Evolutionary conservation across 2,888 invertebrate genomes (phyloP).

Genomic region (Eupithecia exiguata): DNA sequence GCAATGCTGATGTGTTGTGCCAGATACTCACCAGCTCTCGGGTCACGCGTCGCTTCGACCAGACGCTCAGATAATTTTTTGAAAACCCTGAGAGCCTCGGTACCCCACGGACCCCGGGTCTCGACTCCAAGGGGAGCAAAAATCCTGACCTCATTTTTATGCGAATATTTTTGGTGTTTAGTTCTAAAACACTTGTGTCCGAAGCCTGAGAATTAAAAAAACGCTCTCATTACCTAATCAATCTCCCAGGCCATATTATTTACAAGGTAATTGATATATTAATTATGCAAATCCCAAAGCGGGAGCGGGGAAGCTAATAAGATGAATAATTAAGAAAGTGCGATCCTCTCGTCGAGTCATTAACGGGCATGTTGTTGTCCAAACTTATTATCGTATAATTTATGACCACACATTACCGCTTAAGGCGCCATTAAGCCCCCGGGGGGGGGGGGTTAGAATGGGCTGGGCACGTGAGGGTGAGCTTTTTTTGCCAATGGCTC

Average conservation of each 20-base stretch:
- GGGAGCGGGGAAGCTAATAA: constrained; percentile 21
- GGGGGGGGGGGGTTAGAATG: constrained; percentile 56
- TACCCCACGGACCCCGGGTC: too few species aligned
- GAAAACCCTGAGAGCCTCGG: too few species aligned
- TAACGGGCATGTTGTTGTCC: constrained; percentile 77
- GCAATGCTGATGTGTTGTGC: too few species aligned
- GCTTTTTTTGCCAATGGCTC: constrained; percentile 7
- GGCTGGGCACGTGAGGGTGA: constrained; percentile 33
- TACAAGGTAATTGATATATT: constrained; percentile 5
- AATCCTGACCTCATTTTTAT: too few species aligned
- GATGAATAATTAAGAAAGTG: constrained; percentile 53
- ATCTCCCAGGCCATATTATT: constrained; percentile 9
- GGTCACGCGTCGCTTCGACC: too few species aligned
- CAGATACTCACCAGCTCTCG: too few species aligned
- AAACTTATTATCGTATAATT: constrained; percentile 83
- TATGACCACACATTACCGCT: constrained; percentile 81
- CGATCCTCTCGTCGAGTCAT: constrained; percentile 56
- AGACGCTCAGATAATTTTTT: too few species aligned
- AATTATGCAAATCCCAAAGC: constrained; percentile 24
- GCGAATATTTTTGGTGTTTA: too few species aligned
- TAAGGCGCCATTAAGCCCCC: constrained; percentile 76
- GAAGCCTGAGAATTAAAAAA: neutral
- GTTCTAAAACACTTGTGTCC: too few species aligned
- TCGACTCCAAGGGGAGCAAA: too few species aligned
- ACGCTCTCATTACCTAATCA: neutral